phyloP scores from a whole-genome alignment of 2,797 vertebrate genomes.

The Fringilla coelebs region DNA sequence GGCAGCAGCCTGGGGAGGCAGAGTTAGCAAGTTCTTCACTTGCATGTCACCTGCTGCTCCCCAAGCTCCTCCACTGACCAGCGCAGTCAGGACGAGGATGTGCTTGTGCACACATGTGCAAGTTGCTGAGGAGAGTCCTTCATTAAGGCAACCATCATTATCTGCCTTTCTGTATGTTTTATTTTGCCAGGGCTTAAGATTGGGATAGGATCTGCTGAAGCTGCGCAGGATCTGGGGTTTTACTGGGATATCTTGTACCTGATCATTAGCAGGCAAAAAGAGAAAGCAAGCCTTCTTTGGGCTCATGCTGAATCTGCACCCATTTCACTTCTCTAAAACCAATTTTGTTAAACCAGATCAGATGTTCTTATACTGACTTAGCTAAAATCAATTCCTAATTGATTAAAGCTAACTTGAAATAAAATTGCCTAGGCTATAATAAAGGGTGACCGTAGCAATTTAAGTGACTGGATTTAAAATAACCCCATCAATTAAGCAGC shows the following conservation, averaged over 20 bases:
- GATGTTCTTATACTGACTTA: slow-evolving; percentile 45
- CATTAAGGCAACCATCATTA: neutral
- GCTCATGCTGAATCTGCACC: neutral
- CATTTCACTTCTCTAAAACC: slow-evolving; percentile 24
- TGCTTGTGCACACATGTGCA: neutral
- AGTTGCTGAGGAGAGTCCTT: neutral
- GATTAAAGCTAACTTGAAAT: slow-evolving; percentile 60
- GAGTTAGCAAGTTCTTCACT: neutral
- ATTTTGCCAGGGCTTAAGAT: neutral
- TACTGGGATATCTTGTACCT: neutral
- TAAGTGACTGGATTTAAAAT: slow-evolving; percentile 62
- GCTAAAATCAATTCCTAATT: slow-evolving; percentile 64
- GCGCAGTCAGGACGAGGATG: accelerated
- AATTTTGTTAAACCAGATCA: slow-evolving; percentile 47
- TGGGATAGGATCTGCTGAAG: neutral
- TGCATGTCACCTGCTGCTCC: neutral
- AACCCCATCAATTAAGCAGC: slow-evolving; percentile 50
- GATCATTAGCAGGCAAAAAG: neutral
- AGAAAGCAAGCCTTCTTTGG: neutral
- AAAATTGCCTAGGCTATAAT: slow-evolving; percentile 40
- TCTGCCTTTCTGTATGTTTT: neutral
- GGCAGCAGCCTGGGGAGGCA: neutral
- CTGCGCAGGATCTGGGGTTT: neutral
- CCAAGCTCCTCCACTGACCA: neutral
- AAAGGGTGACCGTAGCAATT: slow-evolving; percentile 22